These are phyloP conservation scores for Picus viridis DNA, from an alignment of 2,797 vertebrate species.

Conservation along the genomic window DNA sequence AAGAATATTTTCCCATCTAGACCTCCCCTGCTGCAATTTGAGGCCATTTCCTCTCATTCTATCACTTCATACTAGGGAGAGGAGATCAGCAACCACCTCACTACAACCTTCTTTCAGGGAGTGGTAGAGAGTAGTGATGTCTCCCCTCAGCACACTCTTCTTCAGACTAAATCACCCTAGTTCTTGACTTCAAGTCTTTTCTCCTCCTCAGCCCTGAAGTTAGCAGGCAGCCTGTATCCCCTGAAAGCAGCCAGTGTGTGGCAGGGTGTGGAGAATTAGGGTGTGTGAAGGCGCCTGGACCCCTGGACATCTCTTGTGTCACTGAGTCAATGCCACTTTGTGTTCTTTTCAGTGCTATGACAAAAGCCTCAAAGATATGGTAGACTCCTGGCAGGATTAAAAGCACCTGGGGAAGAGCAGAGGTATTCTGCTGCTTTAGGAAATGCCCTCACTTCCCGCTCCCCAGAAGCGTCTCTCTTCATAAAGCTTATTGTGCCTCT, in stretches of 20 bases:
- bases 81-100: no score
- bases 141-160: no score
- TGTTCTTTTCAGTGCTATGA: neutral
- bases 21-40: no score
- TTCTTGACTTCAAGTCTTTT: neutral
- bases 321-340: neutral
- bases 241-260: neutral
- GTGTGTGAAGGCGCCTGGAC: neutral
- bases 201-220: neutral
- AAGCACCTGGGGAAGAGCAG: neutral
- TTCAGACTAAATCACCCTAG: no score
- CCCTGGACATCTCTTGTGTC: neutral
- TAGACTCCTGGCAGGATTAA: neutral
- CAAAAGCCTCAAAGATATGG: neutral
- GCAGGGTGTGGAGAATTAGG: neutral
- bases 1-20: no score
- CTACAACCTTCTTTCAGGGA: no score
- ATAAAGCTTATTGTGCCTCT: constrained; percentile 42
- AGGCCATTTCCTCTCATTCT: no score
- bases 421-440: constrained; percentile 1
- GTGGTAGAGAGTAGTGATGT: no score
- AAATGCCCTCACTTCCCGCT: neutral
- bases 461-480: neutral
- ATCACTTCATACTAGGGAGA: no score
- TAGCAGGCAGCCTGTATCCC: neutral